Percentiles rank a stretch among this genome's conserved stretches.
Evolutionary conservation across 2,888 invertebrate genomes (phyloP).

Genomic region (Trilocha varians): DNA sequence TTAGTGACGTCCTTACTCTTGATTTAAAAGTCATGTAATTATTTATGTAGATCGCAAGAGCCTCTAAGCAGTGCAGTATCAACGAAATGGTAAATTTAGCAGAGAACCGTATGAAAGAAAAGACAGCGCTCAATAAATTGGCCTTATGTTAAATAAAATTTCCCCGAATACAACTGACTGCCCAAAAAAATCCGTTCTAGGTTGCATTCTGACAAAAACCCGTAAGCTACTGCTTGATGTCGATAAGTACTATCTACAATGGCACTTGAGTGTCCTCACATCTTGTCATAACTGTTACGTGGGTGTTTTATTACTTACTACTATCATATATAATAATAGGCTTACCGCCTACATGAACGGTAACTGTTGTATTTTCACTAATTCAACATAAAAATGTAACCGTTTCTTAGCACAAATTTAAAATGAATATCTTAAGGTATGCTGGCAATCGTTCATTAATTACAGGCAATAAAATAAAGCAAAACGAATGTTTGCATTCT

Average conservation of each 20-base stretch:
- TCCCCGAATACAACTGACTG: not conserved
- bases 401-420: too few relatives aligned
- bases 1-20: constrained; percentile 16
- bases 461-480: not conserved
- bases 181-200: not conserved
- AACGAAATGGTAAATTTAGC: not conserved
- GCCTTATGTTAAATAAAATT: not conserved
- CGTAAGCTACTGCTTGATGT: not conserved
- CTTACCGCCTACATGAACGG: not conserved
- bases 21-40: constrained; percentile 9
- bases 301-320: not conserved
- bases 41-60: constrained; percentile 9
- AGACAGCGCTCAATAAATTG: not conserved
- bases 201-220: not conserved
- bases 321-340: not conserved
- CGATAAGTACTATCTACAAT: not conserved
- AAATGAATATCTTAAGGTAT: too few relatives aligned
- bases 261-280: not conserved
- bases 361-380: not conserved
- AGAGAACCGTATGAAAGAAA: not conserved
- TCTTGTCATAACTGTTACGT: not conserved
- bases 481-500: not conserved
- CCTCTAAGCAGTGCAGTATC: constrained; percentile 1
- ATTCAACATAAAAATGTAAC: too few relatives aligned
- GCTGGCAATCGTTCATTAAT: too few relatives aligned